Conservation (phyloP, 1,140 invertebrate species). For the Thaumetopoea pityocampa region DNA sequence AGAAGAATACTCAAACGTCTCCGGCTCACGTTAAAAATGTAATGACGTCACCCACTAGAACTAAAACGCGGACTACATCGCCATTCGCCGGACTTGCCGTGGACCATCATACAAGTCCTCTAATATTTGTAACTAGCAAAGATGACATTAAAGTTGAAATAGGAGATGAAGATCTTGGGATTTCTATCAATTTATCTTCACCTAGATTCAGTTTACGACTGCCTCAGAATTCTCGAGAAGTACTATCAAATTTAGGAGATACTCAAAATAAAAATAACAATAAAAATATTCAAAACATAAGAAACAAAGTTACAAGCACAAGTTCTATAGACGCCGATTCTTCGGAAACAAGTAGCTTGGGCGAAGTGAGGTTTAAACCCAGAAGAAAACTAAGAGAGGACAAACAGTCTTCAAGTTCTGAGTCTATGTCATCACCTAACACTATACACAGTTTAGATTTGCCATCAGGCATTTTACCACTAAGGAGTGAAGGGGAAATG, state of each 20-base stretch:
- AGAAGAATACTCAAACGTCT: constrained; percentile 68
- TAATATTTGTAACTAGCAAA: constrained; percentile 28
- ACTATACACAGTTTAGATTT: constrained; percentile 39
- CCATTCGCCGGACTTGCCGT: constrained; percentile 45
- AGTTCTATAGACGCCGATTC: constrained; percentile 50
- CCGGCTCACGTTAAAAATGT: constrained; percentile 61
- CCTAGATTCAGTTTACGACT: constrained; percentile 63
- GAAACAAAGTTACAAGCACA: constrained; percentile 28
- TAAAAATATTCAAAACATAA: constrained; percentile 15
- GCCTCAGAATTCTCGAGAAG: constrained; percentile 45
- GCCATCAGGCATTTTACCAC: constrained; percentile 34
- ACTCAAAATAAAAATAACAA: constrained; percentile 6
- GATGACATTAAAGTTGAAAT: constrained; percentile 31
- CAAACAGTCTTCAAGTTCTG: constrained; percentile 40
- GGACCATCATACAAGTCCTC: constrained; percentile 61
- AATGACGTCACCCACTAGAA: constrained; percentile 63
- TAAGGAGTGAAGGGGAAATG: constrained; percentile 60
- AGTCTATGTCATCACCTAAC: constrained; percentile 36
- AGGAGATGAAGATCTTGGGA: constrained; percentile 40
- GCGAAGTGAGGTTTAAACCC: constrained; percentile 50
- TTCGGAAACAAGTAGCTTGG: constrained; percentile 62
- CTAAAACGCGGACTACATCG: constrained; percentile 61
- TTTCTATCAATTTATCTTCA: constrained; percentile 65
- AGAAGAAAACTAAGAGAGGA: constrained; percentile 32
- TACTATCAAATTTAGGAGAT: constrained; percentile 41